phyloP scores from a whole-genome alignment of 2,113 vertebrate genomes.

The Lepidothrix coronata region DNA sequence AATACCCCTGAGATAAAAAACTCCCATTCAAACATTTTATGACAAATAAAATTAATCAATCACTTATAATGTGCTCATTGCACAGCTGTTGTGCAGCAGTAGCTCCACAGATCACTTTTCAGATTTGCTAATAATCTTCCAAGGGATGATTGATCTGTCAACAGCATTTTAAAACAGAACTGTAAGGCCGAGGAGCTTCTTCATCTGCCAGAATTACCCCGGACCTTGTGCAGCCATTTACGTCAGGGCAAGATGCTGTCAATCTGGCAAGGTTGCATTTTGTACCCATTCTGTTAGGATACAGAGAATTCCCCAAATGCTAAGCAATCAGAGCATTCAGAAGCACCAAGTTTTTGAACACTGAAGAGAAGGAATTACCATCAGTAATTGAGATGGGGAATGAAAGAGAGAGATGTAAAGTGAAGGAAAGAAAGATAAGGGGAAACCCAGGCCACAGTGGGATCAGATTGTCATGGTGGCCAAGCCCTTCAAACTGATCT shows the following conservation, averaged over 20 bases:
- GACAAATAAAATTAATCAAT: not conserved
- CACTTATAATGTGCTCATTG: not conserved
- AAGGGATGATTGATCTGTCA: not conserved
- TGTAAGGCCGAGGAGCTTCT: not conserved
- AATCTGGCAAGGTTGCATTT: not conserved
- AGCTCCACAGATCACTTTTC: not conserved
- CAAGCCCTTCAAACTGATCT: not conserved
- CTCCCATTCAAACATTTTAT: not conserved
- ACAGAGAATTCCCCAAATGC: not conserved
- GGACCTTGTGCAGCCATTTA: not conserved
- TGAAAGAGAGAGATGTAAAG: not conserved
- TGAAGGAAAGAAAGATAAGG: not conserved
- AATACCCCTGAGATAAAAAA: not conserved
- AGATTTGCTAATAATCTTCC: not conserved
- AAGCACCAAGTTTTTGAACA: not conserved
- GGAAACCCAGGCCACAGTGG: not conserved
- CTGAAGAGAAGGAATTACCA: not conserved
- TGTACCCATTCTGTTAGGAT: not conserved
- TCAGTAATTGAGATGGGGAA: rapidly evolving
- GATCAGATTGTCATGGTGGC: not conserved
- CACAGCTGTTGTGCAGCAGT: not conserved
- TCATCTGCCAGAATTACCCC: not conserved
- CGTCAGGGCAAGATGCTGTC: not conserved
- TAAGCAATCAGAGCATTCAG: rapidly evolving
- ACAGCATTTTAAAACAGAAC: not conserved